phyloP scores from a whole-genome alignment of 2,888 invertebrate species.

The Andrena camellia region DNA sequence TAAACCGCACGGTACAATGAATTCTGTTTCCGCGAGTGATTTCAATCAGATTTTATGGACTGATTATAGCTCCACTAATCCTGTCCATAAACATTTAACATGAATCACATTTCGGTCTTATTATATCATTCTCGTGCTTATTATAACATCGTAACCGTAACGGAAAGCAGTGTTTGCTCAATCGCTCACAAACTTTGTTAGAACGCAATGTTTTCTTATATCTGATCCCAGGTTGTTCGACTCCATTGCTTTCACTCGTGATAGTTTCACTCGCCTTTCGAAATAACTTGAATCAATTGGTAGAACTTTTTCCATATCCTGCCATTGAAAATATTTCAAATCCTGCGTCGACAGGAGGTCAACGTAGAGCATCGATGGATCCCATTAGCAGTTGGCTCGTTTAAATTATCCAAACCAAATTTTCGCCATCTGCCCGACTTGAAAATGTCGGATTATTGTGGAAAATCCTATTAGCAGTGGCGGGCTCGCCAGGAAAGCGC shows the following conservation, averaged over 20 bases:
- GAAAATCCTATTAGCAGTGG: constrained; percentile 49
- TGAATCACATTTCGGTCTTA: constrained; percentile 7
- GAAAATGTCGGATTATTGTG: constrained; percentile 63
- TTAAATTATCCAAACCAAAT: constrained; percentile 72
- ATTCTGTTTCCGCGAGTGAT: constrained; percentile 35
- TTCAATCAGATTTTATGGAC: constrained; percentile 31
- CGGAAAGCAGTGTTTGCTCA: constrained; percentile 13
- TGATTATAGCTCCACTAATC: constrained; percentile 17
- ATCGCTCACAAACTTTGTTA: neutral
- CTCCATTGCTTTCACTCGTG: neutral
- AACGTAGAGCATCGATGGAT: constrained; percentile 61
- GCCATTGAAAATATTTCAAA: constrained; percentile 49
- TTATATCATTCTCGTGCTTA: neutral
- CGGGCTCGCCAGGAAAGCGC: constrained; percentile 37
- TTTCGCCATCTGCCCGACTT: constrained; percentile 59
- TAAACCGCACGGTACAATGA: neutral
- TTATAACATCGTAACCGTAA: neutral
- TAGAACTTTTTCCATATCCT: neutral
- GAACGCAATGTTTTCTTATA: neutral
- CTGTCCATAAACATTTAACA: constrained; percentile 3
- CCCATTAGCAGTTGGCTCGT: constrained; percentile 63
- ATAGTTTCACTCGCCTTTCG: constrained; percentile 22
- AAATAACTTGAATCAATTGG: constrained; percentile 7
- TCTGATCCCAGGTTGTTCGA: neutral
- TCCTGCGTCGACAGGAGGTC: constrained; percentile 26